A percentile compares a stretch with the other conserved stretches of the same genome.
These are phyloP conservation scores for Euleptes europaea DNA, from an alignment of 2,113 vertebrate genomes.

Conservation along the genomic window DNA sequence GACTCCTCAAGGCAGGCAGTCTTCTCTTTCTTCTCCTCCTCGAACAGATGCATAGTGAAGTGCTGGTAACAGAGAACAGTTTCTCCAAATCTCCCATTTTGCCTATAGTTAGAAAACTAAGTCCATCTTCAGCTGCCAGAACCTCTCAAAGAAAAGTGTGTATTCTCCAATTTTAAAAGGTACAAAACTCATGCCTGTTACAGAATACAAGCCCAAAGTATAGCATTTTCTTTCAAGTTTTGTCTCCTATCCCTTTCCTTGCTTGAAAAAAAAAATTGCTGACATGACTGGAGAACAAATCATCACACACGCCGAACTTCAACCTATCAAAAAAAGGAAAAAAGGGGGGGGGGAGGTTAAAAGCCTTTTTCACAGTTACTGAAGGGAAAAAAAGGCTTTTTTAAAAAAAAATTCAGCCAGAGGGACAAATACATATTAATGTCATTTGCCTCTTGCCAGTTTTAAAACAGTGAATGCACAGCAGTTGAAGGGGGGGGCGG, in stretches of 20 bases:
- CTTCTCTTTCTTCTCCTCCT: constrained; percentile 61
- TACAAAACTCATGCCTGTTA: constrained; percentile 78
- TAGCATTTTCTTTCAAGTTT: constrained; percentile 93
- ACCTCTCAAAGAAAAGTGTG: constrained; percentile 74
- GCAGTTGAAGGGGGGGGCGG: constrained; percentile 77
- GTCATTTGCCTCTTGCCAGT: constrained; percentile 75
- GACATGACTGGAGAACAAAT: constrained; percentile 79
- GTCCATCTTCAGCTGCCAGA: constrained; percentile 80
- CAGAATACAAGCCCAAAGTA: constrained; percentile 84
- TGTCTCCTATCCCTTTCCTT: constrained; percentile 80
- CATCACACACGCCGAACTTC: constrained; percentile 82
- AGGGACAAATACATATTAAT: constrained; percentile 77
- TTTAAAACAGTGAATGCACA: constrained; percentile 82
- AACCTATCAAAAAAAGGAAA: constrained; percentile 71
- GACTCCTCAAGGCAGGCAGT: constrained; percentile 83
- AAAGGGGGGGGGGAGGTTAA: constrained; percentile 71
- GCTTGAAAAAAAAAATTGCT: constrained; percentile 74
- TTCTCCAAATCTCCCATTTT: constrained; percentile 69
- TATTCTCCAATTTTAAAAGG: constrained; percentile 77
- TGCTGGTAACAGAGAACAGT: constrained; percentile 82
- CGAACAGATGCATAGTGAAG: constrained; percentile 84
- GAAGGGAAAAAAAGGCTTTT: constrained; percentile 71
- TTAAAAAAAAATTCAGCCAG: constrained; percentile 66
- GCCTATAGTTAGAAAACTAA: constrained; percentile 74
- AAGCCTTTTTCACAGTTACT: constrained; percentile 78